Base-by-base conservation (phyloP, 2,888 invertebrate genomes). In the Cosmopolites sordidus region DNA sequence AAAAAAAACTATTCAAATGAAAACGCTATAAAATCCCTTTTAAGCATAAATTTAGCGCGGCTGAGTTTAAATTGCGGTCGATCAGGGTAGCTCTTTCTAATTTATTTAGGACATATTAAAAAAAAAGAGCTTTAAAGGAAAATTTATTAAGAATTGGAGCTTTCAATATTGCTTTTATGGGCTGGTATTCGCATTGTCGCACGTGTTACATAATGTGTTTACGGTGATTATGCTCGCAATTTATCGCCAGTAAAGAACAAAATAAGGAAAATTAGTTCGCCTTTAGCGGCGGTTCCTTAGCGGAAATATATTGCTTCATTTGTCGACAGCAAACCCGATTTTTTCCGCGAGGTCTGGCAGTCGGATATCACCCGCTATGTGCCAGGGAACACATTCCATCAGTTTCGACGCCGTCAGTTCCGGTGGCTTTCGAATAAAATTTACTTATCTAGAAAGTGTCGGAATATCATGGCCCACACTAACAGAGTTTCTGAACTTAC, bases 191-290 rank as follows among this genome's bases (percentile, higher is more conserved):
- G 48, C 51, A 22, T 22, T 50, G 59, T 58, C 48, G 59, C 64
- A 62, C 62, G 62, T 64, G 64, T 58, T 64, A 62, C 64, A 58
- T 62, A 62, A 64, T 61, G 62, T 62, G 62, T 62, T 61, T 61
- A 3, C 54, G 52, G 58, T 61, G 51, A 60, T 64, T 64, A 62
- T 60, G 55, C 57, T 58, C 56, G 46, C 53, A 62, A 62, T 62
- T 64, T 62, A 62, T 64, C 58, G 61, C 45, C 37, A 27, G 41
- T 42, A 42, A 43, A 22, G 53, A 50, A 38, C 39, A 53, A 53
- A 60, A 59, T 59, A 58, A 59, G 60, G 58, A 59, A 59, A 60
- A 62, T 47, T 49, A 43, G 43, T 40, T 44, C 38, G 50, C 51
- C 43, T 48, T 56, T 50, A 53, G 45, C 52, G 51, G 54, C 56